phyloP scores from a whole-genome alignment of 1,140 invertebrate genomes.

The Caenorhabditis inopinata region DNA sequence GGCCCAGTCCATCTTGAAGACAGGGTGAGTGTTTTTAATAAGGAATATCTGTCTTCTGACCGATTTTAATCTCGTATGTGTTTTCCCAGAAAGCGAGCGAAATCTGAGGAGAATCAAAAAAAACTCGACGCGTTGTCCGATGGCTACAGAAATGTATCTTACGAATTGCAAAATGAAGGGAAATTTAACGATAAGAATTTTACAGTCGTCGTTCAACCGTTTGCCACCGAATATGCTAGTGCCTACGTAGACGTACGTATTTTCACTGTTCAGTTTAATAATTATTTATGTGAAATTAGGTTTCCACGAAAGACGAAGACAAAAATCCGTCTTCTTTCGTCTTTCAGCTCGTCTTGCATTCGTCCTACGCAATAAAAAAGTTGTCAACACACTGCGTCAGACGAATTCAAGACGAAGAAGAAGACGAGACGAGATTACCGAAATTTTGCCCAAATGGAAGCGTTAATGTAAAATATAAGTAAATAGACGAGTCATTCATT shows the following conservation, averaged over 20 bases:
- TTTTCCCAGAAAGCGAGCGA: background rate
- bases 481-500: too few relatives aligned
- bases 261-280: too few relatives aligned
- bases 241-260: background rate
- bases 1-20: background rate
- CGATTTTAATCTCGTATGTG: background rate
- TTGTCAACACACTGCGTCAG: too few relatives aligned
- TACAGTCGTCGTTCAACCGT: constrained; percentile 23
- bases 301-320: too few relatives aligned
- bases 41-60: background rate
- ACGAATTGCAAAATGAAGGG: constrained; percentile 26
- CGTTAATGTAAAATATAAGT: too few relatives aligned
- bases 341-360: too few relatives aligned
- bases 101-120: background rate
- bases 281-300: too few relatives aligned
- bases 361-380: too few relatives aligned
- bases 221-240: background rate
- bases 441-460: too few relatives aligned
- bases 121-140: background rate
- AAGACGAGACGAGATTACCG: too few relatives aligned
- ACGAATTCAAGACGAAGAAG: too few relatives aligned
- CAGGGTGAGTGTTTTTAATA: background rate
- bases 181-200: constrained; percentile 14
- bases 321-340: too few relatives aligned
- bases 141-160: constrained; percentile 31